A percentile compares a stretch with the other conserved stretches of the same genome.
Evolutionary conservation across 2,797 vertebrate genomes (phyloP).

Genomic region (Centroberyx gerrardi): DNA sequence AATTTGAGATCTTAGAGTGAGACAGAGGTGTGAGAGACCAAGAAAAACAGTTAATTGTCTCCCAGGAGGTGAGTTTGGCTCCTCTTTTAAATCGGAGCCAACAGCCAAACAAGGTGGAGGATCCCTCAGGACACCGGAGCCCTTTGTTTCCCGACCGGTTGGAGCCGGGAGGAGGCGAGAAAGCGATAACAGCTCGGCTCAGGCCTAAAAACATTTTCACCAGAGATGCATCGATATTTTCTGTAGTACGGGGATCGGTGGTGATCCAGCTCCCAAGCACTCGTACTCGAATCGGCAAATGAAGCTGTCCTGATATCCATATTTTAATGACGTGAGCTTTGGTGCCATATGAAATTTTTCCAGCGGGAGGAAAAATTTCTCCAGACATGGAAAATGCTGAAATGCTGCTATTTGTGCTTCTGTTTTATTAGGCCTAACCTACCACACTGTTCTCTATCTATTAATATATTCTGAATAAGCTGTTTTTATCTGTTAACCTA

Average conservation of each 20-base stretch:
- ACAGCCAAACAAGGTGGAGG: conserved; percentile 40
- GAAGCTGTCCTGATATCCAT: conserved; percentile 10
- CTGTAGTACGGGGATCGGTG: too few relatives aligned
- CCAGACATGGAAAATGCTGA: neutral
- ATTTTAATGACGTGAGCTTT: conserved; percentile 15
- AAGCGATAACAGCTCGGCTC: conserved; percentile 21
- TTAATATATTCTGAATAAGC: too few relatives aligned
- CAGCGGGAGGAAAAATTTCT: conserved; percentile 1
- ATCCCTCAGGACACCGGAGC: conserved; percentile 36
- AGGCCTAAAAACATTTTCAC: conserved; percentile 14
- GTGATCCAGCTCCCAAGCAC: too few relatives aligned
- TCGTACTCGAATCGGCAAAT: too few relatives aligned
- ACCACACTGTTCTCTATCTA: too few relatives aligned
- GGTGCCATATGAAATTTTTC: neutral
- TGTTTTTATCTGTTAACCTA: too few relatives aligned
- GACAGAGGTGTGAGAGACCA: conserved; percentile 51
- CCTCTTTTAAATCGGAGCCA: conserved; percentile 52
- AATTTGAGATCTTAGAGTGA: conserved; percentile 46
- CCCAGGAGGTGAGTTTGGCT: conserved; percentile 60
- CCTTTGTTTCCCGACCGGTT: conserved; percentile 50
- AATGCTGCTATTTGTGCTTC: too few relatives aligned
- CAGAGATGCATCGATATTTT: conserved; percentile 17
- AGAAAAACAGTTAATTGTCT: conserved; percentile 71
- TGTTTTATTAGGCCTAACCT: too few relatives aligned
- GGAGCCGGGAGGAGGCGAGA: conserved; percentile 8